Evolutionary conservation across 2,797 vertebrate genomes (phyloP).

Genomic region (Oophaga sylvatica): DNA sequence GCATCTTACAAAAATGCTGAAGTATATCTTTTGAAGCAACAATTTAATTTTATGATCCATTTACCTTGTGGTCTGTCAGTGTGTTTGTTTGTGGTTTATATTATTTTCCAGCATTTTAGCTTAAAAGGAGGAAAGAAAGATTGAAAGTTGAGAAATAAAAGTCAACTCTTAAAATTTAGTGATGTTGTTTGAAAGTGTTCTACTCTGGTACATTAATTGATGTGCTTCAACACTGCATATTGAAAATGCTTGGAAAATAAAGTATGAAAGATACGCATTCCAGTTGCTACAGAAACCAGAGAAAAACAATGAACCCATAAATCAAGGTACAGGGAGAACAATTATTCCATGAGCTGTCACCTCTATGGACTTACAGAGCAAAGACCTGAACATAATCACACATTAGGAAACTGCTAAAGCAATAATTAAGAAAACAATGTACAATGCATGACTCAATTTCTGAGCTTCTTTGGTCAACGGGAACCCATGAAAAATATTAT

Average conservation of each 20-base stretch:
- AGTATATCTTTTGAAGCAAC: conserved; percentile 64
- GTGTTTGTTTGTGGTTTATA: conserved; percentile 64
- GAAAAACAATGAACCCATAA: conserved; percentile 68
- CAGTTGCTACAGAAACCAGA: conserved; percentile 69
- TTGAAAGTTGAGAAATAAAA: conserved; percentile 60
- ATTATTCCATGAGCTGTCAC: conserved; percentile 71
- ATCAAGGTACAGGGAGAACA: conserved; percentile 68
- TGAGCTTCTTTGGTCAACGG: conserved; percentile 26
- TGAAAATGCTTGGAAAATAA: conserved; percentile 70
- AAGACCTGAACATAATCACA: conserved; percentile 66
- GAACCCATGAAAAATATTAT: conserved; percentile 6
- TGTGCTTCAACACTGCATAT: conserved; percentile 66
- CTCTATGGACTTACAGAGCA: conserved; percentile 69
- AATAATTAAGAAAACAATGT: conserved; percentile 75
- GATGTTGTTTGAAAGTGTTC: conserved; percentile 64
- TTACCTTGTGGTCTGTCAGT: conserved; percentile 63
- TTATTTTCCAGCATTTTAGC: conserved; percentile 66
- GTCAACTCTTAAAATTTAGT: conserved; percentile 42
- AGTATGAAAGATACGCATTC: conserved; percentile 65
- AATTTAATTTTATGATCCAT: conserved; percentile 69
- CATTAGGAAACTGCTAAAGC: conserved; percentile 65
- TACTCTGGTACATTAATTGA: conserved; percentile 72
- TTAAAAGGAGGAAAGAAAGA: conserved; percentile 60
- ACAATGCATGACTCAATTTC: conserved; percentile 75
- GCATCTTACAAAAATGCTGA: conserved; percentile 63